Conservation (phyloP, 2,888 invertebrate genomes). For the Stenotaenia linearis region DNA sequence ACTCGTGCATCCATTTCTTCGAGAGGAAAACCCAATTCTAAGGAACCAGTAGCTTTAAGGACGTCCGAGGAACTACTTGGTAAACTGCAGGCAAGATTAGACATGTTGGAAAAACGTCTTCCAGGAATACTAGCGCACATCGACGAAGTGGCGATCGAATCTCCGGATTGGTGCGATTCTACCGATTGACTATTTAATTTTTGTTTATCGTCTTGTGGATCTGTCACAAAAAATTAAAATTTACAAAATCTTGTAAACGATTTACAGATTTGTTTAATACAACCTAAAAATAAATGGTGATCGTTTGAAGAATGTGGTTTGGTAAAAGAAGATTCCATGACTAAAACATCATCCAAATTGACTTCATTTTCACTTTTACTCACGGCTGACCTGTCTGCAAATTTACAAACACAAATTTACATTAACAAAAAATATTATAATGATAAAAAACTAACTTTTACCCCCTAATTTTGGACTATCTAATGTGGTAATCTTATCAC, state of each 20-base stretch:
- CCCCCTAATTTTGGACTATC: conserved; percentile 34
- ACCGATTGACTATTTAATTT: background rate
- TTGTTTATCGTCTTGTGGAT: conserved; percentile 29
- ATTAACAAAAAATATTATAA: background rate
- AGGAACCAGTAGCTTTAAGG: conserved; percentile 52
- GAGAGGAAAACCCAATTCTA: conserved; percentile 55
- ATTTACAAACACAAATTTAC: background rate
- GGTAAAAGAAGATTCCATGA: background rate
- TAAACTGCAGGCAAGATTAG: conserved; percentile 39
- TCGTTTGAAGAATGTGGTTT: conserved; percentile 5
- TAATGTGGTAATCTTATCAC: background rate
- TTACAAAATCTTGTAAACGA: no score
- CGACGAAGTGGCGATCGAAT: conserved; percentile 28
- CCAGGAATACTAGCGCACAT: conserved; percentile 32
- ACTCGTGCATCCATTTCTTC: conserved; percentile 49
- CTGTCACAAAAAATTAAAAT: background rate
- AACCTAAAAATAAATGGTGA: conserved; percentile 5
- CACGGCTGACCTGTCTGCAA: background rate
- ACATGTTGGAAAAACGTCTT: conserved; percentile 41
- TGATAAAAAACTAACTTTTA: background rate
- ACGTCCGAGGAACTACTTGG: conserved; percentile 34
- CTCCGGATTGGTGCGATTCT: conserved; percentile 28
- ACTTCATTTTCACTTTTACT: conserved; percentile 2
- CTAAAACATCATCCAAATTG: background rate
- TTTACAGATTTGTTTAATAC: no score